phyloP scores from a whole-genome alignment of 2,797 vertebrate species.

The Selene dorsalis region DNA sequence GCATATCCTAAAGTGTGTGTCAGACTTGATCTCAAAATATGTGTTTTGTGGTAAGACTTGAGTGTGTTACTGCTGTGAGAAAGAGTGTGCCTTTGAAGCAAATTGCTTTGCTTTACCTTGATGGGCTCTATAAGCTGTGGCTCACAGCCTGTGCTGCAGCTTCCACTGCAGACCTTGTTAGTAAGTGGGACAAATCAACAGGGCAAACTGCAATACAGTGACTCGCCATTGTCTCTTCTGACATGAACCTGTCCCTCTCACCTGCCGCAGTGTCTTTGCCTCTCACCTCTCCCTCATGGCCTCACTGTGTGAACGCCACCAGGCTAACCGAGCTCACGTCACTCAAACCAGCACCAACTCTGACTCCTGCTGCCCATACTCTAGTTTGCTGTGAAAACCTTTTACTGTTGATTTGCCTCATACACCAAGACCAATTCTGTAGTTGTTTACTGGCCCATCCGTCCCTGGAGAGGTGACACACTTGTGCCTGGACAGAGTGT shows the following conservation, averaged over 20 bases:
- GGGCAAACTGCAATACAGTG: not conserved
- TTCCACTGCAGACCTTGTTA: not conserved
- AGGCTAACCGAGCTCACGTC: not conserved
- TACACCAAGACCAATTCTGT: slow-evolving; percentile 50
- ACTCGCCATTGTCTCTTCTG: not conserved
- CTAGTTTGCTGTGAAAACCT: slow-evolving; percentile 58
- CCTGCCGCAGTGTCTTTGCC: not conserved
- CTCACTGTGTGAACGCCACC: not conserved
- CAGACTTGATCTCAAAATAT: not conserved
- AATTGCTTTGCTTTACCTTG: not conserved
- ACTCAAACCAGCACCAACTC: slow-evolving; percentile 17
- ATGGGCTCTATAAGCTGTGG: slow-evolving; percentile 1
- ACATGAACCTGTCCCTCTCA: not conserved
- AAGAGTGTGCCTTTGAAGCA: not conserved
- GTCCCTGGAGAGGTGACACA: slow-evolving; percentile 74
- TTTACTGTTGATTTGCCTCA: slow-evolving; percentile 63
- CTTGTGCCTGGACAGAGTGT: slow-evolving; percentile 70
- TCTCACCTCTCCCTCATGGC: not conserved
- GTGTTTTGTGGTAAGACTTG: not conserved
- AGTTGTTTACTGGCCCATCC: slow-evolving; percentile 64
- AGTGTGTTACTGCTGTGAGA: not conserved
- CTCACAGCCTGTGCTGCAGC: not conserved
- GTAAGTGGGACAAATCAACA: slow-evolving; percentile 3
- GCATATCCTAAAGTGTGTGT: not conserved
- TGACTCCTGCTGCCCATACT: slow-evolving; percentile 16